Evolutionary conservation across 2,888 invertebrate genomes (phyloP).

Genomic region (Clivina fossor): DNA sequence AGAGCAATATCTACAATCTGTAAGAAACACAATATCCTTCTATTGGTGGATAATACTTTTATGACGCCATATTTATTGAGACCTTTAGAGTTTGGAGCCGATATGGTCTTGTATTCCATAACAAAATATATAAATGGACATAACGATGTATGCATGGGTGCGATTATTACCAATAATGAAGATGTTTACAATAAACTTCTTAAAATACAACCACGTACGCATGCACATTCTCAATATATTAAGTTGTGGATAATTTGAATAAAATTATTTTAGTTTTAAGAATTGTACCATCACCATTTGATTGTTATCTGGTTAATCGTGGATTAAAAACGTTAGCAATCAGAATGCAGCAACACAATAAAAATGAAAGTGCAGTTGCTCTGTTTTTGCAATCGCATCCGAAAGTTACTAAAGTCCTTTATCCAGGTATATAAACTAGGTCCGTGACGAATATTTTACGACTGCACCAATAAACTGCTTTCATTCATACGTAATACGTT

Average conservation of each 20-base stretch:
- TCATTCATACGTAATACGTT: no score
- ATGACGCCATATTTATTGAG: constrained; percentile 87
- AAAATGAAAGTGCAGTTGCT: constrained; percentile 76
- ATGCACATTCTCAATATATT: no score
- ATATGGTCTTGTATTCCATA: constrained; percentile 86
- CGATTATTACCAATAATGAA: constrained; percentile 73
- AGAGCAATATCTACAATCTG: constrained; percentile 66
- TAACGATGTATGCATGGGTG: constrained; percentile 96
- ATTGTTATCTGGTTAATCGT: constrained; percentile 90
- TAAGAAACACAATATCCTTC: constrained; percentile 62
- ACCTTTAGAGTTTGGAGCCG: constrained; percentile 88
- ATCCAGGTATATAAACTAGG: constrained; percentile 84
- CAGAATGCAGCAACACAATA: constrained; percentile 87
- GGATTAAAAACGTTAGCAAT: constrained; percentile 91
- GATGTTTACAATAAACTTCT: constrained; percentile 70
- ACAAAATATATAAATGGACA: constrained; percentile 99
- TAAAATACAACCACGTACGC: constrained; percentile 85
- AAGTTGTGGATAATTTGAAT: no score
- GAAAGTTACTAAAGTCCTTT: constrained; percentile 75
- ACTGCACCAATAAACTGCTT: no score
- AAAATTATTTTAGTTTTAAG: constrained; percentile 86
- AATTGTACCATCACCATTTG: constrained; percentile 93
- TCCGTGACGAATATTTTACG: no score
- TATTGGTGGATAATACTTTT: constrained; percentile 94
- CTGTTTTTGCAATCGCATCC: constrained; percentile 80